Evolutionary conservation across 2,888 invertebrate species (phyloP).

Genomic region (Anthophora plumipes): DNA sequence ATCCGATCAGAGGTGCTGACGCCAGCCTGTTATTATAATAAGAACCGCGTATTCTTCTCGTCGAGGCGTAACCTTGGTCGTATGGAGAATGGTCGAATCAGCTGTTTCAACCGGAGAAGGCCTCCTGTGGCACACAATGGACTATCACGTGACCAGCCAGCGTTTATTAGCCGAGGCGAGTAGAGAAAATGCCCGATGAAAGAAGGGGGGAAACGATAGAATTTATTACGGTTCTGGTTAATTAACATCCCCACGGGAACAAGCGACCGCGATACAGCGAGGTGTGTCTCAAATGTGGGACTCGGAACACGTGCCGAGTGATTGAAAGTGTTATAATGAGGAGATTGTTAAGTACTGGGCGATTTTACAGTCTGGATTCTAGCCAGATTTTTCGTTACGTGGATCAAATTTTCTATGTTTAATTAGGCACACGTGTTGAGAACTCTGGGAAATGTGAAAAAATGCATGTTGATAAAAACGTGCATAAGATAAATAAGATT

Average conservation of each 20-base stretch:
- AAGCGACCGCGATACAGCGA: slow-evolving; percentile 31
- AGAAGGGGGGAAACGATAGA: slow-evolving; percentile 24
- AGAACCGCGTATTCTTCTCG: slow-evolving; percentile 56
- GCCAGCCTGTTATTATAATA: slow-evolving; percentile 25
- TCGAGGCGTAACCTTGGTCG: slow-evolving; percentile 67
- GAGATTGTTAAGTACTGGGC: not conserved
- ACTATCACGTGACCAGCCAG: slow-evolving; percentile 69
- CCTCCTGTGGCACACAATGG: slow-evolving; percentile 70
- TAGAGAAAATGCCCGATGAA: slow-evolving; percentile 31
- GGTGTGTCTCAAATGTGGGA: slow-evolving; percentile 11
- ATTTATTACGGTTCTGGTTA: slow-evolving; percentile 48
- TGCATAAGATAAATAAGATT: too few relatives aligned
- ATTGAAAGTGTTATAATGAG: not conserved
- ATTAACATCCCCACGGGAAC: slow-evolving; percentile 39
- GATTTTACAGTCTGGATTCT: not conserved
- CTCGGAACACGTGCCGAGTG: slow-evolving; percentile 14
- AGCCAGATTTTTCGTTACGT: too few relatives aligned
- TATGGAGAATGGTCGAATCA: slow-evolving; percentile 71
- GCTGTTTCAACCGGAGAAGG: slow-evolving; percentile 70
- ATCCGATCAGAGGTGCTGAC: slow-evolving; percentile 39
- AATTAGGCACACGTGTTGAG: too few relatives aligned
- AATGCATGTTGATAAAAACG: too few relatives aligned
- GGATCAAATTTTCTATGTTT: too few relatives aligned
- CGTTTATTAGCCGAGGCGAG: slow-evolving; percentile 67
- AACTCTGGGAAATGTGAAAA: too few relatives aligned